These are phyloP conservation scores for Cygnus olor DNA, from an alignment of 2,797 vertebrate genomes.

Conservation along the genomic window DNA sequence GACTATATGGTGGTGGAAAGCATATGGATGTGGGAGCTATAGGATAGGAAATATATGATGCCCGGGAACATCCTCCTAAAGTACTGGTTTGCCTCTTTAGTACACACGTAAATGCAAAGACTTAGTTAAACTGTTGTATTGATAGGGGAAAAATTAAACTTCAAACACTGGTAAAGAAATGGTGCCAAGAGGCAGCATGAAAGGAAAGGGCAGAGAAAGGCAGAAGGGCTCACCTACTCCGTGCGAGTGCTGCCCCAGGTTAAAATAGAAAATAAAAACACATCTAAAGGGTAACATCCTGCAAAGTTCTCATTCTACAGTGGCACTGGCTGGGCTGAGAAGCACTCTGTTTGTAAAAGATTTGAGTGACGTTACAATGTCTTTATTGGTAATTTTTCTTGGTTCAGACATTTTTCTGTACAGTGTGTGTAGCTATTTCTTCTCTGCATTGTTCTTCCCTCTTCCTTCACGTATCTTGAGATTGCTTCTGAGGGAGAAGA, in stretches of 20 bases:
- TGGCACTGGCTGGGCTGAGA: neutral
- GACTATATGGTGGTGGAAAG: neutral
- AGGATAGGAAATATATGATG: neutral
- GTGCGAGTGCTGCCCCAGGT: neutral
- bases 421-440: neutral
- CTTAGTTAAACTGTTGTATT: neutral
- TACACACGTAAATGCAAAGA: neutral
- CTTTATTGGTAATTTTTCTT: neutral
- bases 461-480: neutral
- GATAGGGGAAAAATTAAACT: neutral
- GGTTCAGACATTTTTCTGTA: neutral
- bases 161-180: rapidly evolving
- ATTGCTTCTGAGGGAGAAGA: neutral
- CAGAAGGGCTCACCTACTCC: neutral
- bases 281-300: neutral
- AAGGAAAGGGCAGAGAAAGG: neutral
- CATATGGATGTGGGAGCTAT: neutral
- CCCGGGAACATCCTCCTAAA: neutral
- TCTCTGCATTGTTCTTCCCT: neutral
- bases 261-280: neutral
- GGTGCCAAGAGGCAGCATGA: neutral
- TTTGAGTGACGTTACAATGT: neutral
- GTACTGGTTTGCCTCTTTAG: neutral
- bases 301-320: neutral
- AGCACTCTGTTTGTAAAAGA: neutral